Evolutionary conservation across 2,797 vertebrate genomes (phyloP).

Genomic region (Scyliorhinus canicula): DNA sequence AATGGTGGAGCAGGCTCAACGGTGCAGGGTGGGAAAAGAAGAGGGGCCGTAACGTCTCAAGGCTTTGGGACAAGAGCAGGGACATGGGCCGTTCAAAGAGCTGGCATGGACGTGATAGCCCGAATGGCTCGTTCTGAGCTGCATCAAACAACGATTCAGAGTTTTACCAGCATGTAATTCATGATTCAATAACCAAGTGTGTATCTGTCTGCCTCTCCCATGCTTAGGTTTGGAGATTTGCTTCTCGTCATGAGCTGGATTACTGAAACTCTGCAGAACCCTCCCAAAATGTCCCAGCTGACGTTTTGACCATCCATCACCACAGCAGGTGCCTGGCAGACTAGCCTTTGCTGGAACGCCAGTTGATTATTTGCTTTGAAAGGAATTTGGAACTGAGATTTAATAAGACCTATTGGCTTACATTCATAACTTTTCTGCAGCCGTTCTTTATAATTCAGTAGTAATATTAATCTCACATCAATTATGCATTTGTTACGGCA

Average conservation of each 20-base stretch:
- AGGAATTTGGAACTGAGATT: not conserved
- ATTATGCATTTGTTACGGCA: constrained; percentile 3
- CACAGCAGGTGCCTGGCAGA: not conserved
- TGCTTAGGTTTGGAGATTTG: not conserved
- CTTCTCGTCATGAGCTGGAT: not conserved
- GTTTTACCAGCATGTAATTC: not conserved
- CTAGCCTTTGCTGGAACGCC: not conserved
- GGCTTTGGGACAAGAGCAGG: too few relatives aligned
- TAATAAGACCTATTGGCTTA: not conserved
- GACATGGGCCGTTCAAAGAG: not conserved
- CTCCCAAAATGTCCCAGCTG: not conserved
- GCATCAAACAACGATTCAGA: not conserved
- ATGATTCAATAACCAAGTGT: not conserved
- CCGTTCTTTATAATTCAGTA: not conserved
- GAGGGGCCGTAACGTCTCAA: not conserved
- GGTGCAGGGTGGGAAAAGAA: not conserved
- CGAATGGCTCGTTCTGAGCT: not conserved
- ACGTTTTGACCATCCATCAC: not conserved
- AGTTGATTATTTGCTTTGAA: not conserved
- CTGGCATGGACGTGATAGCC: not conserved
- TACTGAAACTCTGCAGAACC: not conserved
- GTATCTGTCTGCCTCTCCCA: not conserved
- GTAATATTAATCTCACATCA: not conserved
- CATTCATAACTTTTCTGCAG: too few relatives aligned
- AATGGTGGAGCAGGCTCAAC: too few relatives aligned